A percentile compares a stretch with the other conserved stretches of the same genome.
phyloP scores from a whole-genome alignment of 2,113 vertebrate species.

The Paramisgurnus dabryanus region DNA sequence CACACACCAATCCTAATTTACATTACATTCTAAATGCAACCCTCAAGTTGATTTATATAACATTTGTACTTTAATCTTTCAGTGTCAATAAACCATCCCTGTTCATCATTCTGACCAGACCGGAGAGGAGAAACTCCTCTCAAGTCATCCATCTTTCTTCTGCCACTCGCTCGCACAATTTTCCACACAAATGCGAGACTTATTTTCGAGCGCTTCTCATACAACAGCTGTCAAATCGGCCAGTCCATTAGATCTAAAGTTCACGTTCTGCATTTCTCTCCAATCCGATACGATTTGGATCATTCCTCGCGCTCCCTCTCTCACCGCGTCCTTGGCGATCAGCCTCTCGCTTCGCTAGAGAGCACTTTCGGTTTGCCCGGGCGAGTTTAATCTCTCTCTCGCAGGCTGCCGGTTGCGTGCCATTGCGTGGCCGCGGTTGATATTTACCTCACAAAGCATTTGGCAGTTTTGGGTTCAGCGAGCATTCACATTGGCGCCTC shows the following conservation, averaged over 20 bases:
- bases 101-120: conserved; percentile 39
- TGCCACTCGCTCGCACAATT: conserved; percentile 11
- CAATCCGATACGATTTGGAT: conserved; percentile 28
- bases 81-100: conserved; percentile 41
- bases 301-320: background rate
- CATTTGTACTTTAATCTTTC: conserved; percentile 44
- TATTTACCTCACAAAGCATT: conserved; percentile 38
- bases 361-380: background rate
- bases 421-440: conserved; percentile 8
- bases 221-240: conserved; percentile 24
- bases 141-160: conserved; percentile 31
- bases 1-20: conserved; percentile 16
- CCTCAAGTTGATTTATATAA: conserved; percentile 39
- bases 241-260: conserved; percentile 36
- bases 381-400: conserved; percentile 21
- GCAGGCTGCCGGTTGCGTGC: conserved; percentile 28
- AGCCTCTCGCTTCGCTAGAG: background rate
- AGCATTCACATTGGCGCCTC: conserved; percentile 16
- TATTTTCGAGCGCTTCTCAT: conserved; percentile 28
- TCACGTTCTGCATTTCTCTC: conserved; percentile 34
- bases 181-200: conserved; percentile 16
- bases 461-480: conserved; percentile 29
- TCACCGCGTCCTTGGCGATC: background rate
- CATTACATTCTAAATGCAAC: conserved; percentile 29
- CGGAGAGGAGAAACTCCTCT: conserved; percentile 12